Evolutionary conservation across 2,888 invertebrate species (phyloP).

Genomic region (Oasisia sp.): DNA sequence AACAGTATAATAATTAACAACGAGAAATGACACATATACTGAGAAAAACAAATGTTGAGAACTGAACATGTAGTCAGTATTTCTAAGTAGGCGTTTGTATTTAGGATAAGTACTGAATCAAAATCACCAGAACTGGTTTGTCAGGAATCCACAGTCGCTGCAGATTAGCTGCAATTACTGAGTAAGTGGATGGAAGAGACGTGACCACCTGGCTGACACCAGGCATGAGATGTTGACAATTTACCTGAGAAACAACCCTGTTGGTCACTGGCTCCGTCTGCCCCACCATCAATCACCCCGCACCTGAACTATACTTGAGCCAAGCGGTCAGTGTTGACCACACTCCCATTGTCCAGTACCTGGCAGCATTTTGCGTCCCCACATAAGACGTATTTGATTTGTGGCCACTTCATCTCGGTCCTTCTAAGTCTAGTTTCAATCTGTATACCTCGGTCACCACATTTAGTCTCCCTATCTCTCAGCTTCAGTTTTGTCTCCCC

Average conservation of each 20-base stretch:
- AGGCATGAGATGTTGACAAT: not conserved
- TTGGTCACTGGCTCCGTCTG: not conserved
- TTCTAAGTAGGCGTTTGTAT: not conserved
- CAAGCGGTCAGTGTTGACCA: not conserved
- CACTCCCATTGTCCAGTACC: not conserved
- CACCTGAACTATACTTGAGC: not conserved
- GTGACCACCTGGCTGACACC: not conserved
- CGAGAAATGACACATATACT: not conserved
- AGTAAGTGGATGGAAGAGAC: not conserved
- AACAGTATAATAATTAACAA: too few species aligned
- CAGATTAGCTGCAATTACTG: not conserved
- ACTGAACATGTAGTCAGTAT: not conserved
- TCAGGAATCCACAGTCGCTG: not conserved
- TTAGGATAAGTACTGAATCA: not conserved
- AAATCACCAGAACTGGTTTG: not conserved
- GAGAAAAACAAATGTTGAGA: not conserved
- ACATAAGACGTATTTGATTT: too few species aligned
- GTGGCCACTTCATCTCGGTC: too few species aligned
- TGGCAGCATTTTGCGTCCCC: too few species aligned
- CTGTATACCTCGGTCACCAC: not conserved
- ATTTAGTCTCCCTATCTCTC: not conserved
- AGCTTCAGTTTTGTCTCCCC: not conserved
- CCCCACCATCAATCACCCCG: not conserved
- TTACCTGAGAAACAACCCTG: not conserved
- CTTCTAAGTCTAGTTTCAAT: too few species aligned